phyloP scores from a whole-genome alignment of 2,888 invertebrate species.

The Seira sanloemensis region DNA sequence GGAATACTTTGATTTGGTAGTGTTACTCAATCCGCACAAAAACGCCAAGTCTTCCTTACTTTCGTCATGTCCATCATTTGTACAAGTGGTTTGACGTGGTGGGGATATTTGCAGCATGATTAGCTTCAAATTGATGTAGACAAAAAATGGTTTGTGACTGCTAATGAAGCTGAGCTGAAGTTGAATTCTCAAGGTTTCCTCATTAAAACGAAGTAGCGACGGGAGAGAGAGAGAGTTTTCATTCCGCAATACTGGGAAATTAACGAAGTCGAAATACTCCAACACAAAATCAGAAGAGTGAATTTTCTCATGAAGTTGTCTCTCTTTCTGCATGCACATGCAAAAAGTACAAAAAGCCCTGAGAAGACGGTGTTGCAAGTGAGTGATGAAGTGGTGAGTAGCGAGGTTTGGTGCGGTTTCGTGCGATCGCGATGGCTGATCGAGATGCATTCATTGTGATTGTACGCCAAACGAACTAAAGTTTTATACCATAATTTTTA shows the following conservation, averaged over 20 bases:
- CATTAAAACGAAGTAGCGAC: too few relatives aligned
- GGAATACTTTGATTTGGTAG: not conserved
- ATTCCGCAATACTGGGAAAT: not conserved
- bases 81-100: not conserved
- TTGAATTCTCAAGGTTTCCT: slow-evolving; percentile 17
- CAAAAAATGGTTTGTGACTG: not conserved
- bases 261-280: not conserved
- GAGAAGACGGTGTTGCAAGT: not conserved
- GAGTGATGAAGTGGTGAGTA: not conserved
- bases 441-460: slow-evolving; percentile 60
- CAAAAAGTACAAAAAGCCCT: not conserved
- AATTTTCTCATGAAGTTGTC: slow-evolving; percentile 2
- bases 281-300: not conserved
- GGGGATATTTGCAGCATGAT: not conserved
- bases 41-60: slow-evolving; percentile 8
- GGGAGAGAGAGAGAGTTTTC: too few relatives aligned
- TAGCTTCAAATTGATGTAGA: slow-evolving; percentile 2
- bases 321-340: not conserved
- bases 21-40: not conserved
- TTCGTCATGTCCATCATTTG: not conserved
- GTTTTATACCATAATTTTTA: too few relatives aligned
- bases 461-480: slow-evolving; percentile 54
- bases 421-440: slow-evolving; percentile 47
- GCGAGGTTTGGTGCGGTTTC: not conserved
- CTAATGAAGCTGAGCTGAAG: slow-evolving; percentile 10